Evolutionary conservation across 2,888 invertebrate species (phyloP), one percentile per base, ranked within the genome.

Genomic region (Polietes domitor): DNA sequence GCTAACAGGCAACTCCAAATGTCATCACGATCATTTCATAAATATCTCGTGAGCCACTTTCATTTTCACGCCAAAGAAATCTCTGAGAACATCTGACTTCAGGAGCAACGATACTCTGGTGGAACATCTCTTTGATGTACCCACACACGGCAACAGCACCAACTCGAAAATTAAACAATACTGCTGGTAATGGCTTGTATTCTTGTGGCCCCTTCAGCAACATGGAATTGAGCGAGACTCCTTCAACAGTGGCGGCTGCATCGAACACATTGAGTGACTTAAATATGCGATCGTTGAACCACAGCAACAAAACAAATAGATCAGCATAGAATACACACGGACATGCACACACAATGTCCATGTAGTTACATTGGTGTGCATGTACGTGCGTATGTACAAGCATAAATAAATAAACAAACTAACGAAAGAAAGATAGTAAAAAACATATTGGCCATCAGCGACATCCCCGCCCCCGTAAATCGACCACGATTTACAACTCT

Each of bases 161-260:
- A 37, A 65, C 53, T 28, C 65, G 50, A 50, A 76, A 74, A 61
- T 65, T 63, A 15, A 75, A 75, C 28, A 63, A 47, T 15, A 61
- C 74, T 9, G 74, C 15, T 19, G 74, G 12, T 28, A 74, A 63
- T 15, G 75, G 63, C n/a, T 47, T 75, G 15, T 47, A 47, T 7
- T 26, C 2, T 15, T 71, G 58, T 1, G 61, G 68, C 1, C 77
- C 58, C 15, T 85, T 77, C n/a, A 83, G 17, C 9, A 83, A 47
- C 3, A 68, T 63, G 0, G 73, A 63, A 55, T 85, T 86, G 10
- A 86, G 63, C 2, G 85, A 85, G 10, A 78, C 50, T 26, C 78
- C 80, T 47, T 80, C 43, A 15, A 78, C 80, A 1, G 28, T 21
- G n/a, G 85, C 82, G 10, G 84, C 85, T 19, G 79, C 85, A 68